Evolutionary conservation across 1,140 invertebrate species (phyloP), one percentile per base, ranked within the genome.

Genomic region (Bombus polaris): DNA sequence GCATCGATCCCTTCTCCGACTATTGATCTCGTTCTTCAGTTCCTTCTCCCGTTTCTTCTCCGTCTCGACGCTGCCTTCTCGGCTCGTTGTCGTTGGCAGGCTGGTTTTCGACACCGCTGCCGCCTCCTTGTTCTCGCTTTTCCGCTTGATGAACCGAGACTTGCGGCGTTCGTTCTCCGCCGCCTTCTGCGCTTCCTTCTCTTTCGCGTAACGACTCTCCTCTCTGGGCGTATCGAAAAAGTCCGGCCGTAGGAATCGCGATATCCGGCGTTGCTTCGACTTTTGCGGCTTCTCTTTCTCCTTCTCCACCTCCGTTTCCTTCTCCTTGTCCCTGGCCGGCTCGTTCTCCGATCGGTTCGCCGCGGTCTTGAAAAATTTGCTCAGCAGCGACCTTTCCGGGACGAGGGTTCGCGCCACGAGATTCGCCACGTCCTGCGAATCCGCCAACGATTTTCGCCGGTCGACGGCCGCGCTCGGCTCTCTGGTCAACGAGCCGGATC

Each of bases 141-240:
- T 94, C 47, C 93, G 92, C 44, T 66, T 93, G 13, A 91, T 93
- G 42, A 95, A 95, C 25, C 94, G 89, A 0, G 93, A 94, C 65
- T 95, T 95, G n/a, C 94, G 90, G 0, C 95, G 89, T 68, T 95
- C 95, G 82, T 95, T 95, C 22, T 95, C 94, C 47, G 94, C 94
- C 0, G 94, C 94, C 18, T 94, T 95, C 9, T 92, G 93, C 0
- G 94, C 96, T 87, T 97, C 97, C 86, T 97, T 97, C 80, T 97
- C 97, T 82, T 97, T 97, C 2, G 96, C 95, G 87, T 96, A 96
- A n/a, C 96, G 94, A 92, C 96, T 97, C 86, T 97, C 97, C 87
- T 97, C 97, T 66, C 96, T 93, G 0, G 97, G 96, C 0, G 97
- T 95, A 78, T 98, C 97, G 89, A 97, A 98, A 91, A 98, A 98